Conservation (phyloP, 2,113 vertebrate genomes). For the Corvus hawaiiensis region DNA sequence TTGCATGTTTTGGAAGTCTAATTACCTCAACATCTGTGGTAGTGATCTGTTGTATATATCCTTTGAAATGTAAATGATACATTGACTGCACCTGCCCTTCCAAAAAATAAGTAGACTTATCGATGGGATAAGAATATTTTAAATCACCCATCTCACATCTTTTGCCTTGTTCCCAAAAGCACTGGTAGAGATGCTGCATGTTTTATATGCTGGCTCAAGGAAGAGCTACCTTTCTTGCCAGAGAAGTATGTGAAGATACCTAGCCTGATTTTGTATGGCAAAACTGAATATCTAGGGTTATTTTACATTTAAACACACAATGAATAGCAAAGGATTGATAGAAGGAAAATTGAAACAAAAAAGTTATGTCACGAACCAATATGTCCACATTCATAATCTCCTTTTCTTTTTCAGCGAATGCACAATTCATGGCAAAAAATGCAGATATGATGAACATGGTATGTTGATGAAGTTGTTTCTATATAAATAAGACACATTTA, state of each 20-base stretch:
- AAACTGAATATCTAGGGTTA: not conserved
- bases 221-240: not conserved
- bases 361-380: not conserved
- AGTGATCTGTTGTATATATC: not conserved
- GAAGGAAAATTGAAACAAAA: not conserved
- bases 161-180: not conserved
- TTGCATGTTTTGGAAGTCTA: not conserved
- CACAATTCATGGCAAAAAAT: constrained; percentile 30
- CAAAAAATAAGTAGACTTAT: not conserved
- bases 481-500: not conserved
- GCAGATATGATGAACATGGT: constrained; percentile 58
- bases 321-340: not conserved
- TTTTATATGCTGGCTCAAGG: not conserved
- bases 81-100: not conserved
- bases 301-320: not conserved
- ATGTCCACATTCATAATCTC: not conserved
- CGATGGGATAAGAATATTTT: not conserved
- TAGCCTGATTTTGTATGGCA: not conserved
- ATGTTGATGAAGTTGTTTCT: not conserved
- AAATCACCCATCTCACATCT: not conserved
- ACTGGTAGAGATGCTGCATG: not conserved
- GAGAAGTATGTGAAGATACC: not conserved
- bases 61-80: not conserved
- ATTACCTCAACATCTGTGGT: not conserved
- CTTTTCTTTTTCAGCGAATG: constrained; percentile 49